Conservation (phyloP, 92 coral and sea anemone species). For the Virgularia gustaviana region DNA sequence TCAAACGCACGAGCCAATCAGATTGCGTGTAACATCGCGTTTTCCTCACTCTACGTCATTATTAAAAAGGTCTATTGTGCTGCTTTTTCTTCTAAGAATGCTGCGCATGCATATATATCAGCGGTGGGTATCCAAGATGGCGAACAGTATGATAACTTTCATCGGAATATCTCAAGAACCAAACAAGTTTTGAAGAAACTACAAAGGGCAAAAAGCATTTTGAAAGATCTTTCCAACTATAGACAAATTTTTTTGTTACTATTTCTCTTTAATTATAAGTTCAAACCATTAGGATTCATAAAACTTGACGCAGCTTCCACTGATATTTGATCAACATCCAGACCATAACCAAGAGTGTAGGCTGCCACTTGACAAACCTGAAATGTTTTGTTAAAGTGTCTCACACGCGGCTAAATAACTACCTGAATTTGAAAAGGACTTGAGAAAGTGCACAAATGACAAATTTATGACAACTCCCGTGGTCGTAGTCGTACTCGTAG, state of each 20-base stretch:
- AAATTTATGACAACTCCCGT: background rate
- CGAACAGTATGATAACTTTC: too few species aligned
- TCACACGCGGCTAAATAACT: too few species aligned
- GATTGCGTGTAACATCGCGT: too few species aligned
- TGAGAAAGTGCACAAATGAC: background rate
- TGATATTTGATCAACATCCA: slow-evolving; percentile 59
- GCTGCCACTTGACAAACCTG: slow-evolving; percentile 93
- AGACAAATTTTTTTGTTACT: background rate
- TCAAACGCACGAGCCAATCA: too few species aligned
- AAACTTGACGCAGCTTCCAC: slow-evolving; percentile 67
- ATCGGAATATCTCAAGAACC: too few species aligned
- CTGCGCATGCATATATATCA: background rate
- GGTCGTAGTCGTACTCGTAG: too few species aligned
- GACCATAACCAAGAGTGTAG: slow-evolving; percentile 56
- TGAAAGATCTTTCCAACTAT: too few species aligned
- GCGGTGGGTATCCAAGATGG: too few species aligned
- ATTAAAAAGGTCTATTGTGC: too few species aligned
- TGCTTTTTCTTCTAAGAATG: background rate
- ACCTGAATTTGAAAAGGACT: background rate
- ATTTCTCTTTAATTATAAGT: background rate
- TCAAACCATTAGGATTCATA: slow-evolving; percentile 65
- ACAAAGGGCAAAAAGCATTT: too few species aligned
- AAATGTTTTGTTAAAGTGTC: background rate
- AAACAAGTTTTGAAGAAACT: too few species aligned
- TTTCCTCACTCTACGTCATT: too few species aligned